phyloP scores from a whole-genome alignment of 2,888 invertebrate genomes.

The Phytoseiulus persimilis region DNA sequence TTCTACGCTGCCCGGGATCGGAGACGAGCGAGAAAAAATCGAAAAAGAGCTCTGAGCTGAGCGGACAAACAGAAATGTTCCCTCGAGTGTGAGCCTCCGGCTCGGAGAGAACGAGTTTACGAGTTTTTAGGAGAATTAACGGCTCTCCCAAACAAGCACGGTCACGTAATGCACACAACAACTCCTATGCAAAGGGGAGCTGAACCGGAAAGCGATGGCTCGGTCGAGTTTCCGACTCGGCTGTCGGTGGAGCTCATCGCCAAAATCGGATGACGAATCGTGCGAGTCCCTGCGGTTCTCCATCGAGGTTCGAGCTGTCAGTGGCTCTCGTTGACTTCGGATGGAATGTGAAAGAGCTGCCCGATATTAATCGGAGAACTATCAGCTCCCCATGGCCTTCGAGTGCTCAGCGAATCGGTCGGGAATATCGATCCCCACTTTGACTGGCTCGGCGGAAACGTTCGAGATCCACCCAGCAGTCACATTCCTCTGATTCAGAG shows the following conservation, averaged over 20 bases:
- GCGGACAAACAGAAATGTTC: background rate
- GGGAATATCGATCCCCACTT: no score
- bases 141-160: background rate
- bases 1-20: background rate
- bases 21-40: background rate
- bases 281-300: background rate
- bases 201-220: background rate
- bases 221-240: background rate
- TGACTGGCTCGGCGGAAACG: no score
- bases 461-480: no score
- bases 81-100: background rate
- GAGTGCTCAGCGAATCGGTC: no score
- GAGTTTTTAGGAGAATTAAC: background rate
- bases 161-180: no score
- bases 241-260: background rate
- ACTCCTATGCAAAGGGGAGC: background rate
- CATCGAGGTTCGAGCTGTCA: background rate
- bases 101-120: background rate
- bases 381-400: background rate
- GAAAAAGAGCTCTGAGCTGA: background rate
- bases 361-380: background rate
- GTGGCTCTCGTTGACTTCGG: background rate
- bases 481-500: no score
- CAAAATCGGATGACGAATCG: background rate
- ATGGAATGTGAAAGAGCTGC: background rate